phyloP scores from a whole-genome alignment of 2,888 invertebrate species.

The Helobdella robusta region DNA sequence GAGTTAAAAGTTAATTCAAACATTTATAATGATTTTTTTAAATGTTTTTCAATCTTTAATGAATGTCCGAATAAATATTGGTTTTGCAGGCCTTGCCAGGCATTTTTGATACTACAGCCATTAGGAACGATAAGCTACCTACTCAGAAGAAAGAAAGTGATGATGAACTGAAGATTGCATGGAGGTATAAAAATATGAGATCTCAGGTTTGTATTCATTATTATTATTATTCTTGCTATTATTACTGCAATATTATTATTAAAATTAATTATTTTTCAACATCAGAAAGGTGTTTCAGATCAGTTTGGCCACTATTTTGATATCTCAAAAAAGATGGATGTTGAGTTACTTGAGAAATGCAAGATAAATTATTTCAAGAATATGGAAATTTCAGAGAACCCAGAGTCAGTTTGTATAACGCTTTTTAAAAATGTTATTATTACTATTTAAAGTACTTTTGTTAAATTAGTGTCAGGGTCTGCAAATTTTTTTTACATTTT shows the following conservation, averaged over 20 bases:
- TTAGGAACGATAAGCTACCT: too few relatives aligned
- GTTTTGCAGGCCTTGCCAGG: too few relatives aligned
- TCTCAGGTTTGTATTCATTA: not conserved
- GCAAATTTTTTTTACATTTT: not conserved
- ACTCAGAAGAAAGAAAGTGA: too few relatives aligned
- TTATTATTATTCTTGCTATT: not conserved
- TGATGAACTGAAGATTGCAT: constrained; percentile 72
- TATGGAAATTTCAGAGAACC: not conserved
- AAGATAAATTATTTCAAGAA: constrained; percentile 20
- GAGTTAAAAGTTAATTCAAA: too few relatives aligned
- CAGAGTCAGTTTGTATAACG: not conserved
- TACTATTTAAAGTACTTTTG: too few relatives aligned
- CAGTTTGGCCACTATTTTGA: constrained; percentile 72
- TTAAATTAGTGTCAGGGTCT: not conserved
- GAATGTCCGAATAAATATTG: too few relatives aligned
- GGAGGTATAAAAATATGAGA: constrained; percentile 67
- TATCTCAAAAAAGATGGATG: constrained; percentile 64
- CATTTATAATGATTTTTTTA: too few relatives aligned
- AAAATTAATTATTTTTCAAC: not conserved
- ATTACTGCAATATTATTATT: not conserved
- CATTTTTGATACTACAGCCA: too few relatives aligned
- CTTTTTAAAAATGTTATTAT: too few relatives aligned
- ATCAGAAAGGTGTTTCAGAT: not conserved
- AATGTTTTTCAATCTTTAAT: too few relatives aligned
- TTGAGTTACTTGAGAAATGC: constrained; percentile 50